phyloP scores from a whole-genome alignment of 2,797 vertebrate species.

The Pogoniulus pusillus region DNA sequence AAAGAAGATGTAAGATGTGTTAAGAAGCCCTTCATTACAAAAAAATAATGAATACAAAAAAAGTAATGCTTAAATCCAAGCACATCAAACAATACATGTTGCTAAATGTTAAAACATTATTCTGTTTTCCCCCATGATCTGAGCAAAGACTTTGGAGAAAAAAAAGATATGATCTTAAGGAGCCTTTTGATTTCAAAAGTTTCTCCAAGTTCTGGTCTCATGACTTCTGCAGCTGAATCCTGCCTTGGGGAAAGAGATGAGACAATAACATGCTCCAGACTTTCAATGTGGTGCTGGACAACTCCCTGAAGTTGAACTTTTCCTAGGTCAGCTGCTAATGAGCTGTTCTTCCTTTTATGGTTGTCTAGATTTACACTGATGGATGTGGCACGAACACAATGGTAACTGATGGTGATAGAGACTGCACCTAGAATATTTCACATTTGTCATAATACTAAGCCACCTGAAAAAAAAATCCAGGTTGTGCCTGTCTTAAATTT shows the following conservation, averaged over 20 bases:
- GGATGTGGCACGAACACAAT: neutral
- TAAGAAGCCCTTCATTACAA: neutral
- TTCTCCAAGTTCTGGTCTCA: conserved; percentile 32
- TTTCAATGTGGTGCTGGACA: conserved; percentile 7
- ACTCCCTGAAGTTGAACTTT: conserved; percentile 54
- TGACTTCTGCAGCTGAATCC: conserved; percentile 25
- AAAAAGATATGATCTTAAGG: neutral
- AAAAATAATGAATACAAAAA: neutral
- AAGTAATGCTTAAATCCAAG: neutral
- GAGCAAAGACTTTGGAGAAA: neutral
- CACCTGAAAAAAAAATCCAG: neutral
- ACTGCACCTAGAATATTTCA: neutral
- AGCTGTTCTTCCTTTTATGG: neutral
- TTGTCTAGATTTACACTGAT: neutral
- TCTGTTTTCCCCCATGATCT: neutral
- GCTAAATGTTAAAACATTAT: neutral
- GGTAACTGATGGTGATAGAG: neutral
- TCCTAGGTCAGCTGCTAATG: conserved; percentile 7
- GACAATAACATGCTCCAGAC: conserved; percentile 45
- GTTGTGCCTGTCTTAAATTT: neutral
- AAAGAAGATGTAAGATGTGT: neutral
- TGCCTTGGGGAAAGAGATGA: conserved; percentile 42
- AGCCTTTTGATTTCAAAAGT: conserved; percentile 6
- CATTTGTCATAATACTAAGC: neutral
- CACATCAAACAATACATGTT: neutral